Evolutionary conservation across 2,888 invertebrate genomes (phyloP).

Genomic region (Plusia festucae): DNA sequence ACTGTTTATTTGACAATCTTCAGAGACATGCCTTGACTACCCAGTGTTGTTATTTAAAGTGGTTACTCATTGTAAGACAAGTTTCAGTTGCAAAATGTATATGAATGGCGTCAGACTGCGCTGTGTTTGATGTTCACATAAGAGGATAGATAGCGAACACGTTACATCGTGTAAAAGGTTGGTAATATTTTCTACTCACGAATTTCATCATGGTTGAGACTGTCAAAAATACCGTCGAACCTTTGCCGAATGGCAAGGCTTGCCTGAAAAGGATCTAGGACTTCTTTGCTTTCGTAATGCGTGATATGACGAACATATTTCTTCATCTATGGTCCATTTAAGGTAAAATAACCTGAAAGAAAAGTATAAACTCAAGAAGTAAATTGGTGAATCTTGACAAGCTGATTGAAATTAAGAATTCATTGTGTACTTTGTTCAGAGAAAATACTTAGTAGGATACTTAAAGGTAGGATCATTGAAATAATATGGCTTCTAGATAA

Average conservation of each 20-base stretch:
- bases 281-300: too few species aligned
- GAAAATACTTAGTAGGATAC: too few species aligned
- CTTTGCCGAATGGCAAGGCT: not conserved
- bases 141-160: slow-evolving; percentile 45
- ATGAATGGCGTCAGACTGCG: slow-evolving; percentile 40
- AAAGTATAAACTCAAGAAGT: too few species aligned
- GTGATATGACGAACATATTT: too few species aligned
- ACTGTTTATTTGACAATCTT: slow-evolving; percentile 8
- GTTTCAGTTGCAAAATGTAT: slow-evolving; percentile 35
- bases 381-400: too few species aligned
- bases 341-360: too few species aligned
- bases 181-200: slow-evolving; percentile 4
- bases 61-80: slow-evolving; percentile 19
- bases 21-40: slow-evolving; percentile 41
- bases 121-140: slow-evolving; percentile 55
- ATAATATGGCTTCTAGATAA: too few species aligned
- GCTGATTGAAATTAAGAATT: too few species aligned
- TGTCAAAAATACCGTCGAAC: not conserved
- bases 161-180: slow-evolving; percentile 45
- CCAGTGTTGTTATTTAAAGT: slow-evolving; percentile 25
- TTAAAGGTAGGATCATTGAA: too few species aligned
- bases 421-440: too few species aligned
- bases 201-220: not conserved
- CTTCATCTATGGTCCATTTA: too few species aligned
- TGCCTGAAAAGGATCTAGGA: not conserved